Evolutionary conservation across 2,797 vertebrate genomes (phyloP), one percentile per base, ranked within the genome.

Genomic region (Esox masquinongy): DNA sequence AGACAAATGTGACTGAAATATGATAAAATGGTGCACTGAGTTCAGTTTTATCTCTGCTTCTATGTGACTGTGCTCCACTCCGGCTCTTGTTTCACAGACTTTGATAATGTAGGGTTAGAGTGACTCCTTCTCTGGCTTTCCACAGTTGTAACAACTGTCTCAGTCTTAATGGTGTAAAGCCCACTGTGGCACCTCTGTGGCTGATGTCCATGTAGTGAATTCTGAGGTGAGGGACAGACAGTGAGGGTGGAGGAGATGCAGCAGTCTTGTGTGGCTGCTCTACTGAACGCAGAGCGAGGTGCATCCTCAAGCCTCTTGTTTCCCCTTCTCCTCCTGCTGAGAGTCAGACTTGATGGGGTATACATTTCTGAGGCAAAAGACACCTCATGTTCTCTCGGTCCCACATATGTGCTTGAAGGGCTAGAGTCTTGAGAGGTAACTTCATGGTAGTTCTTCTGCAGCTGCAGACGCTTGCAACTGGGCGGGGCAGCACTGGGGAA

Each of bases 201-300:
- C 50, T 74, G 84, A 79, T 61, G 71, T 84, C 39, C 82, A 81
- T 49, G 22, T 47, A 26, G 70, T 80, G 80, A 75, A 78, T 82
- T 77, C 78, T 91, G 87, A 78, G 79, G 79, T 78, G 85, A 88
- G 75, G 83, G 78, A 75, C 39, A 75, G 34, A 70, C 50, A 17
- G 84, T 74, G 15, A 80, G 63, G 26, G 75, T 75, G 75, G 87
- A 85, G 72, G 82, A 88, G 67, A 93, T 86, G 0, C 72, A 86
- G 81, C 88, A 89, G 78, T 95, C 94, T 80, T 96, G 93, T 43
- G 91, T 92, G 36, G 93, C 88, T 4, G 89, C 76, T 2, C 89
- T 90, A 78, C 77, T 64, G 61, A 83, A 73, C 11, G 69, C 68
- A 72, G 81, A 74, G 51, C 76, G 72, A 26, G 17, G 84, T 56